Percentiles rank a stretch among this genome's conserved stretches.
Conservation (phyloP, 2,113 vertebrate species). For the Plectropomus leopardus region DNA sequence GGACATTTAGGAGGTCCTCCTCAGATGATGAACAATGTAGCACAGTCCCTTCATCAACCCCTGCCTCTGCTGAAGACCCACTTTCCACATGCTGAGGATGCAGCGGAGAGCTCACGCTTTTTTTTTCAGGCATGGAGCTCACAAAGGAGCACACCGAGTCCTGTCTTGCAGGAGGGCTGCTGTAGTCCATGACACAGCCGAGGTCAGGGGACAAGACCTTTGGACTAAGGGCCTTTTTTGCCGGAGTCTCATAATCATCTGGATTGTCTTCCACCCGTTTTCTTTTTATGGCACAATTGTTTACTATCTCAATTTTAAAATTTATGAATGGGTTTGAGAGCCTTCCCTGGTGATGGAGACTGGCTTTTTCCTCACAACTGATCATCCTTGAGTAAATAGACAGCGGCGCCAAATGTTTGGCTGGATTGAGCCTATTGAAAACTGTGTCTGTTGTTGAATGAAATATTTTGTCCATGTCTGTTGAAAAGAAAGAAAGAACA, state of each 20-base stretch:
- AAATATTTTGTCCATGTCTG: conserved; percentile 39
- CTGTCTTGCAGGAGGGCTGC: neutral
- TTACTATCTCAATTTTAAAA: conserved; percentile 51
- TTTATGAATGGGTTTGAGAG: conserved; percentile 34
- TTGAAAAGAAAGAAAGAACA: neutral
- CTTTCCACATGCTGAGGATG: neutral
- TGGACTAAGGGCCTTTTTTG: conserved; percentile 47
- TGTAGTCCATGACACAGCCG: conserved; percentile 48
- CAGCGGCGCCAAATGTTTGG: conserved; percentile 47
- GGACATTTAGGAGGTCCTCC: neutral
- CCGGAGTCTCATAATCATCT: conserved; percentile 48
- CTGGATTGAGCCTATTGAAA: neutral
- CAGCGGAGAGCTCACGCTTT: neutral
- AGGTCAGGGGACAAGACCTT: conserved; percentile 61
- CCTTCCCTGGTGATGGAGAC: neutral
- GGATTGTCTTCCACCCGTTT: conserved; percentile 31
- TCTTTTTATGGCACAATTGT: conserved; percentile 34
- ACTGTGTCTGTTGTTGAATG: neutral
- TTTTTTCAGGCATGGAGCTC: neutral
- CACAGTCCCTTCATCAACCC: neutral
- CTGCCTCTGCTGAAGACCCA: neutral
- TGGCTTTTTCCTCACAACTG: neutral
- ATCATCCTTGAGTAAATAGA: conserved; percentile 46
- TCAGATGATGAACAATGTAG: neutral
- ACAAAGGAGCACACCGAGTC: neutral